Evolutionary conservation across 2,888 invertebrate species (phyloP).

Genomic region (Scaptodrosophila latifasciaeformis): DNA sequence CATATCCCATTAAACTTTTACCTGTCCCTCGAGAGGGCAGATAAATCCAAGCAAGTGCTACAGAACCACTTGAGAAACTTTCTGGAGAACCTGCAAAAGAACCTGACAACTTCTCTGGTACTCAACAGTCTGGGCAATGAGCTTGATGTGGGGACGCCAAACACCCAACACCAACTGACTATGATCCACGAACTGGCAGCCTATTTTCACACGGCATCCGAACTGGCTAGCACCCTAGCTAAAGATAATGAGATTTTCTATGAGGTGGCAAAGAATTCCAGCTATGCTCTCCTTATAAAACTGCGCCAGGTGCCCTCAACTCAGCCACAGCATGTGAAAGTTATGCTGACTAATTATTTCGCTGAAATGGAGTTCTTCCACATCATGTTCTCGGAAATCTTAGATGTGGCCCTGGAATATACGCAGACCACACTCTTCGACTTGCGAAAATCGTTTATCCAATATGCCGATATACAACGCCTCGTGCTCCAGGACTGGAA

Average conservation of each 20-base stretch:
- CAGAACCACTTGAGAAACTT: conserved; percentile 59
- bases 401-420: conserved; percentile 68
- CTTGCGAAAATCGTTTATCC: conserved; percentile 48
- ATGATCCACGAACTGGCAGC: conserved; percentile 49
- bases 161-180: conserved; percentile 24
- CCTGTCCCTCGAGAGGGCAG: conserved; percentile 43
- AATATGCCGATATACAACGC: conserved; percentile 59
- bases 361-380: conserved; percentile 72
- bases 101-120: conserved; percentile 57
- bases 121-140: conserved; percentile 32
- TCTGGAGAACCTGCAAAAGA: conserved; percentile 57
- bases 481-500: conserved; percentile 48
- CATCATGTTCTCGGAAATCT: conserved; percentile 58
- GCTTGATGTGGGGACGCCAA: conserved; percentile 15
- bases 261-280: conserved; percentile 62
- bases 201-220: conserved; percentile 50
- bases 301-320: conserved; percentile 62
- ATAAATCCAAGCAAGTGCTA: conserved; percentile 48
- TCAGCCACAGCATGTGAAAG: conserved; percentile 50
- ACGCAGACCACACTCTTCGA: conserved; percentile 49
- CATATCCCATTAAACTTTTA: conserved; percentile 63
- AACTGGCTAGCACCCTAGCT: conserved; percentile 47
- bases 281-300: conserved; percentile 52
- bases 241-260: conserved; percentile 45
- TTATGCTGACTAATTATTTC: conserved; percentile 64